Percentiles rank a stretch among this genome's conserved stretches.
Conservation (phyloP, 92 coral and sea anemone genomes). For the Zoanthus gigantus region DNA sequence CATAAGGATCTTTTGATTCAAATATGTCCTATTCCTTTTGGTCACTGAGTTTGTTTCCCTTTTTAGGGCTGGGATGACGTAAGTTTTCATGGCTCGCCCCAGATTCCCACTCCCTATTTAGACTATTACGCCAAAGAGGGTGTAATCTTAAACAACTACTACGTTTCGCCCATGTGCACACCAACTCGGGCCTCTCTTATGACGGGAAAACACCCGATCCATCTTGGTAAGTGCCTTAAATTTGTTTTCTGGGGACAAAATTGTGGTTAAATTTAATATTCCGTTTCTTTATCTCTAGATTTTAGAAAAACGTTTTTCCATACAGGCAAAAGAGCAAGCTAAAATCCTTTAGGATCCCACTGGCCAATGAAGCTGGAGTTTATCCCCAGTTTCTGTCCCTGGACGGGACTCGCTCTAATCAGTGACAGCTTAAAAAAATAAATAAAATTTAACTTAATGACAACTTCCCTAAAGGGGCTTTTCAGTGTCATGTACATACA, state of each 20-base stretch:
- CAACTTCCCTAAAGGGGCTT: no score
- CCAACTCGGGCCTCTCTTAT: conserved; percentile 94
- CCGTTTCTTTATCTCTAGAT: background rate
- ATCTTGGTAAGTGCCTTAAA: conserved; percentile 72
- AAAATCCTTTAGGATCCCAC: no score
- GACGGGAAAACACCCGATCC: conserved; percentile 93
- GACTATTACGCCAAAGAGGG: conserved; percentile 88
- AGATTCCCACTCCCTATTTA: conserved; percentile 92
- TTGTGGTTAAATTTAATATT: background rate
- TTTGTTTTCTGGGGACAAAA: background rate
- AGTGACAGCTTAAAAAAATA: no score
- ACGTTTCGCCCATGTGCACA: conserved; percentile 96
- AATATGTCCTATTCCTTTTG: no score
- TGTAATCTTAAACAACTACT: conserved; percentile 91
- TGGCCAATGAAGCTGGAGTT: no score
- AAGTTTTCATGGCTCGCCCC: conserved; percentile 95
- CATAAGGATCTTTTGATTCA: no score
- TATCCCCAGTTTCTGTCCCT: no score
- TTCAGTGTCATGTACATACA: no score
- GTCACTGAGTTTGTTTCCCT: background rate
- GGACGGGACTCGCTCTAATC: no score
- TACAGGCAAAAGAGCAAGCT: no score
- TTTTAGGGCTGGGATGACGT: conserved; percentile 98
- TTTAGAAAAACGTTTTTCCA: no score
- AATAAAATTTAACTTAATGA: no score